These are phyloP conservation scores for Biston betularia DNA, from an alignment of 2,888 invertebrate genomes.

Conservation along the genomic window DNA sequence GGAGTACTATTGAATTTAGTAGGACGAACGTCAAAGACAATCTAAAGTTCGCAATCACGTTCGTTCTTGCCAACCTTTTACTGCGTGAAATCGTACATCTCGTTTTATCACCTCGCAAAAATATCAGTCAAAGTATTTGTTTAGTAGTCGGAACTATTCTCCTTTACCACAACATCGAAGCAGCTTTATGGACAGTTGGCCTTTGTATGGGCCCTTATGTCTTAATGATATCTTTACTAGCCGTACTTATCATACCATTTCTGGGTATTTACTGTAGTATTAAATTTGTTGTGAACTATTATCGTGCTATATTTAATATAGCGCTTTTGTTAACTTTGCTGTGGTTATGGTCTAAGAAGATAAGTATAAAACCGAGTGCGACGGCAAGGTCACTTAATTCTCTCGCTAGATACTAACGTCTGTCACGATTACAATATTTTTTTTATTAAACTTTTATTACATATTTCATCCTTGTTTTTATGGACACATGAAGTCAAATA, in stretches of 20 bases:
- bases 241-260: neutral
- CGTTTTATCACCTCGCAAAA: neutral
- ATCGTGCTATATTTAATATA: neutral
- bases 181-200: neutral
- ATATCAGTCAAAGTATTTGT: neutral
- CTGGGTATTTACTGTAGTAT: neutral
- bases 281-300: neutral
- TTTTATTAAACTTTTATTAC: neutral
- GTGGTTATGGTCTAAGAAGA: slow-evolving; percentile 1
- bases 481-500: no score
- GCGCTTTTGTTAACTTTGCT: neutral
- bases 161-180: slow-evolving; percentile 5
- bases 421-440: neutral
- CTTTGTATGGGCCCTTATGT: neutral
- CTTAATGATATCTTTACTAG: neutral
- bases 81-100: neutral
- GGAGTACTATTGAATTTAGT: neutral
- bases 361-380: neutral
- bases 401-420: neutral
- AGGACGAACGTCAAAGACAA: neutral
- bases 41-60: neutral
- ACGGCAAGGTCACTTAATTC: neutral
- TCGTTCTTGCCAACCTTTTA: neutral
- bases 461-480: no score
- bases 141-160: neutral